Percentiles rank a stretch among this genome's conserved stretches.
phyloP scores from a whole-genome alignment of 2,888 invertebrate species.

The Seira ritae region DNA sequence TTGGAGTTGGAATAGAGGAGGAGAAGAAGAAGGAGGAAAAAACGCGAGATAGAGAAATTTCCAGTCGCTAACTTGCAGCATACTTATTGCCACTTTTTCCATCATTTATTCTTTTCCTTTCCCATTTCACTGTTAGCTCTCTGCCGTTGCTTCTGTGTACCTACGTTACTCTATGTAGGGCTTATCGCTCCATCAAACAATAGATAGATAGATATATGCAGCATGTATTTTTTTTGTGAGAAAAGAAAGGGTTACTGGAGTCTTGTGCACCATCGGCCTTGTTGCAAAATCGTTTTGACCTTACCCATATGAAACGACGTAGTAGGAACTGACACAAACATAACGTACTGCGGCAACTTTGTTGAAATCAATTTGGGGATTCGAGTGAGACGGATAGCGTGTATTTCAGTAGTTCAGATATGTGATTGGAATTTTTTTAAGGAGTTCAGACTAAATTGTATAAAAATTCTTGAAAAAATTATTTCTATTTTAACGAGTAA shows the following conservation, averaged over 20 bases:
- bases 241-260: too few species aligned
- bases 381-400: too few species aligned
- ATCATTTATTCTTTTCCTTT: slow-evolving; percentile 21
- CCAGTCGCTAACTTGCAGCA: not conserved
- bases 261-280: not conserved
- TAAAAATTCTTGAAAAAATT: too few species aligned
- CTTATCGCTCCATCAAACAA: slow-evolving; percentile 48
- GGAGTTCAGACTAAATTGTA: too few species aligned
- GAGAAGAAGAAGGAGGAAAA: slow-evolving; percentile 13
- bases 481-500: too few species aligned
- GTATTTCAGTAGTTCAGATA: too few species aligned
- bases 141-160: slow-evolving; percentile 7
- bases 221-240: slow-evolving; percentile 1
- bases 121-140: not conserved
- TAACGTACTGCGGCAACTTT: too few species aligned
- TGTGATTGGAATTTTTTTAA: too few species aligned
- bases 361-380: too few species aligned
- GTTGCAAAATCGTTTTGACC: not conserved
- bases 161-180: not conserved
- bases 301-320: not conserved
- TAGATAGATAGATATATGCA: too few species aligned
- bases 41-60: slow-evolving; percentile 9
- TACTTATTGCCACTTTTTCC: slow-evolving; percentile 45
- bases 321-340: too few species aligned
- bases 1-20: not conserved